Evolutionary conservation across 2,888 invertebrate species (phyloP).

Genomic region (Acleris laterana): DNA sequence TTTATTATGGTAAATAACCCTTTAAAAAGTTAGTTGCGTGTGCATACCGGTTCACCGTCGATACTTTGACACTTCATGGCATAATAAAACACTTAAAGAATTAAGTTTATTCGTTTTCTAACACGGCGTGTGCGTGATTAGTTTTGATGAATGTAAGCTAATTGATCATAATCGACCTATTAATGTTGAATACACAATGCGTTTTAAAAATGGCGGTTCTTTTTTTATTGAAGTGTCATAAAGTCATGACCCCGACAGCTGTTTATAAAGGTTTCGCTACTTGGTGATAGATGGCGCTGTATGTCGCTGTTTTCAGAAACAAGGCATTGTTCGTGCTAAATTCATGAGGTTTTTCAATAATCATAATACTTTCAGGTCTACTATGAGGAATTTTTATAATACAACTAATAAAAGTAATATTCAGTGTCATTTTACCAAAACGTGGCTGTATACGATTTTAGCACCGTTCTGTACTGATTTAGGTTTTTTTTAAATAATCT

Average conservation of each 20-base stretch:
- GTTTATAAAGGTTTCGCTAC: background rate
- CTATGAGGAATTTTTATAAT: too few species aligned
- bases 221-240: too few species aligned
- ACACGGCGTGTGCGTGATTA: background rate
- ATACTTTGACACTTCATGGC: background rate
- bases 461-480: too few species aligned
- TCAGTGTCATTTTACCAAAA: too few species aligned
- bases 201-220: too few species aligned
- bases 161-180: background rate
- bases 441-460: too few species aligned
- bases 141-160: background rate
- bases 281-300: constrained; percentile 3
- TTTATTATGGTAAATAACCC: background rate
- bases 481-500: too few species aligned
- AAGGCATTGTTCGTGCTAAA: too few species aligned
- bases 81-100: background rate
- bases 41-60: background rate
- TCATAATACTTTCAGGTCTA: too few species aligned
- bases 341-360: too few species aligned
- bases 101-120: background rate
- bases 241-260: background rate
- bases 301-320: background rate
- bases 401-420: too few species aligned
- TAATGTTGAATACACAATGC: background rate
- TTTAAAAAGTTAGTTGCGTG: background rate